These are phyloP conservation scores for Geotrypetes seraphini DNA, from an alignment of 2,797 vertebrate species.

Conservation along the genomic window DNA sequence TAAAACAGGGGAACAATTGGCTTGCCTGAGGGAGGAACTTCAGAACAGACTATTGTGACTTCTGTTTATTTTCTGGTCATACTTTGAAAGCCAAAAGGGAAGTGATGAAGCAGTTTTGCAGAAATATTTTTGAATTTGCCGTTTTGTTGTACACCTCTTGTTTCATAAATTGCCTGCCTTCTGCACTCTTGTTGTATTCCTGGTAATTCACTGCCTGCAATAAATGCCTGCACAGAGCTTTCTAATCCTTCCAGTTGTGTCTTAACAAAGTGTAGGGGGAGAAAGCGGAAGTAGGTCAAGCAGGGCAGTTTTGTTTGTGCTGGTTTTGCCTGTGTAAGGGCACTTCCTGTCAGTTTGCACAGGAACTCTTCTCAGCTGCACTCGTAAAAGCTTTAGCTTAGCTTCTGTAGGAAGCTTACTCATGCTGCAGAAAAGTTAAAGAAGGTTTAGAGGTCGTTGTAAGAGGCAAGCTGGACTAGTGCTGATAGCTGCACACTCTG, in stretches of 20 bases:
- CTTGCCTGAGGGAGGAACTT: background rate
- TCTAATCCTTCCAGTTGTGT: background rate
- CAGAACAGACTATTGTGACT: background rate
- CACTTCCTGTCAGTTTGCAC: no score
- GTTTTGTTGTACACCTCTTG: background rate
- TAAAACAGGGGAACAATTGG: no score
- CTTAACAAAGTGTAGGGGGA: background rate
- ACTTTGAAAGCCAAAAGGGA: background rate
- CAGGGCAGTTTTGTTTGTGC: no score
- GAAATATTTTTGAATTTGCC: background rate
- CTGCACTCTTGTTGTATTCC: no score
- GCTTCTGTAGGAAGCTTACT: no score
- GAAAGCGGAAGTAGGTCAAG: background rate
- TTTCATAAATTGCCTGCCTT: background rate
- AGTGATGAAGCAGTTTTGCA: background rate
- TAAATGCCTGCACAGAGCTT: background rate
- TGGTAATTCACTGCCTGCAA: background rate
- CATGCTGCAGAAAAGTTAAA: no score
- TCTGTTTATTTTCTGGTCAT: background rate
- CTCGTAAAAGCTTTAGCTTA: no score
- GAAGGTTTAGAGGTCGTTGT: no score
- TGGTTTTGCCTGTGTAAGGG: no score
- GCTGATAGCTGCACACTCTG: no score
- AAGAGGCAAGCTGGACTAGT: no score
- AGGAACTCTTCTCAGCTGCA: no score